These are phyloP conservation scores for Myotis planiceps DNA, from an alignment of 2,797 vertebrate species.

Conservation along the genomic window DNA sequence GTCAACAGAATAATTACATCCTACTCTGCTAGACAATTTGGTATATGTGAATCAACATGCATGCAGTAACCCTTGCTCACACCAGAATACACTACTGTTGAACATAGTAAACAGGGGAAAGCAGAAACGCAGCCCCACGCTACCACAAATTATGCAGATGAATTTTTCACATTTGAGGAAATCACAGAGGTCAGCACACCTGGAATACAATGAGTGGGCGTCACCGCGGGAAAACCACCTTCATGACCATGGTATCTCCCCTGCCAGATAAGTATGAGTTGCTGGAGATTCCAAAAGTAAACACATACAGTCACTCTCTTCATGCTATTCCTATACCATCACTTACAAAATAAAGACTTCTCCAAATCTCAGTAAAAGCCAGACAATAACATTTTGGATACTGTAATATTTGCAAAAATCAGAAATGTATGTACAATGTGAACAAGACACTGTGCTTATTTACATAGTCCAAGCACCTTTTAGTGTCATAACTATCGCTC, in stretches of 20 bases:
- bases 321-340: background rate
- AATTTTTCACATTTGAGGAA: background rate
- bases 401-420: background rate
- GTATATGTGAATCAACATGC: background rate
- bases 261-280: background rate
- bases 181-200: background rate
- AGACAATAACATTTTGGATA: background rate
- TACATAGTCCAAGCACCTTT: background rate
- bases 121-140: accelerated
- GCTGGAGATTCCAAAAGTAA: accelerated
- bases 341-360: background rate
- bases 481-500: background rate
- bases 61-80: background rate
- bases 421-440: background rate
- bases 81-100: background rate
- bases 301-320: background rate
- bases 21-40: background rate
- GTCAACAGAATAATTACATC: background rate
- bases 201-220: background rate
- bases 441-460: background rate
- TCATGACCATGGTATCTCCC: background rate
- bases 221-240: background rate
- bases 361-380: background rate
- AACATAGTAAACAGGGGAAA: background rate
- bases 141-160: background rate